Evolutionary conservation across 92 coral and sea anemone genomes (phyloP).

Genomic region (Parazoanthus darwini): DNA sequence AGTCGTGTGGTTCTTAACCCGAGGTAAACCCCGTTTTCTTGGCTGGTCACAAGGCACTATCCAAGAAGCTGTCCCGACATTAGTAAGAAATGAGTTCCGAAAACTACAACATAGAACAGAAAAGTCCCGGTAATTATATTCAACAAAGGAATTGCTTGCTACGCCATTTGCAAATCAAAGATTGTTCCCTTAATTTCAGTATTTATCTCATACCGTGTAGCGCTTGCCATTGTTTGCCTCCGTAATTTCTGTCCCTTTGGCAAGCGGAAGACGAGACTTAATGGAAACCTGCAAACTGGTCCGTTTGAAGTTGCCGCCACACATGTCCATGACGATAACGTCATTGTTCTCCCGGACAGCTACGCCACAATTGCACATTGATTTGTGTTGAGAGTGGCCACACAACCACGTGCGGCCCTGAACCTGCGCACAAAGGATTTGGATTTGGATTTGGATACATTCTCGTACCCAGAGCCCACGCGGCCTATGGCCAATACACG

Average conservation of each 20-base stretch:
- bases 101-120: too few relatives aligned
- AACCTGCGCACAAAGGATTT: constrained; percentile 54
- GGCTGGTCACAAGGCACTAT: too few relatives aligned
- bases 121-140: too few relatives aligned
- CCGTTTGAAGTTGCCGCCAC: constrained; percentile 68
- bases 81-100: too few relatives aligned
- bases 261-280: constrained; percentile 69
- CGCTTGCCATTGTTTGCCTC: constrained; percentile 80
- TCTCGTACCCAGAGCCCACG: too few relatives aligned
- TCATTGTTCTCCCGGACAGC: constrained; percentile 78
- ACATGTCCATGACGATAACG: constrained; percentile 92
- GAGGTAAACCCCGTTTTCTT: too few relatives aligned
- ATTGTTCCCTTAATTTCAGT: too few relatives aligned
- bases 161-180: too few relatives aligned
- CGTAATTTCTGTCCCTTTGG: constrained; percentile 67
- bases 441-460: background rate
- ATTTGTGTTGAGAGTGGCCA: constrained; percentile 45
- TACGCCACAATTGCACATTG: constrained; percentile 83
- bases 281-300: constrained; percentile 78
- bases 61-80: too few relatives aligned
- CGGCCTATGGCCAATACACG: too few relatives aligned
- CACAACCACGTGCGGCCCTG: constrained; percentile 81
- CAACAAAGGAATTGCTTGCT: too few relatives aligned
- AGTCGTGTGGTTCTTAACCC: too few relatives aligned
- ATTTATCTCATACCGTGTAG: constrained; percentile 61